Base-by-base conservation (phyloP, 1,140 invertebrate genomes). In the Papilio dardanus region DNA sequence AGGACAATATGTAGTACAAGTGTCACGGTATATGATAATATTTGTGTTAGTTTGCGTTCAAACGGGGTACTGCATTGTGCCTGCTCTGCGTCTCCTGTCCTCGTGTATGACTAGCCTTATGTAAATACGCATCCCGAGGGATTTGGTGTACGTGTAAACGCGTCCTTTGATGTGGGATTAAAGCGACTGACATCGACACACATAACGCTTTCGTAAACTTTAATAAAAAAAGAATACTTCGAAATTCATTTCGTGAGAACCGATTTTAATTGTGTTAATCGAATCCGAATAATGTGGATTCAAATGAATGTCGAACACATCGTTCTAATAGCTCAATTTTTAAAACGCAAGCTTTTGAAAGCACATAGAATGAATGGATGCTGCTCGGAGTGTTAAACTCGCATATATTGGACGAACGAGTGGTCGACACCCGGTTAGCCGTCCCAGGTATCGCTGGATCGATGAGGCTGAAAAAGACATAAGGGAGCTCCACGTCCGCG, bases 141-240 rank as follows among this genome's bases (percentile, higher is more conserved):
- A 54, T 54, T 54, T 54, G 50, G 50, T 54, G 50, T 33, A 65
- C 62, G 62, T 33, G 62, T 33, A 65, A 31, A 30, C 62, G 62
- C 62, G 30, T 67, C 66, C 66, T 67, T 67, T 67, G 66, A 67
- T 37, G 66, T 33, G 31, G 33, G 66, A 67, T 67, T 67, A 67
- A 67, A 67, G 31, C 66, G 24, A 16, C 33, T 67, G 66, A 66
- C 62, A 33, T 66, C 28, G 28, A 16, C 66, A 33, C 16, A 33
- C 66, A 19, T 67, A 67, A 33, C 66, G 31, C 66, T 1, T 66
- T 28, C 28, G 31, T 67, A 37, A 67, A 33, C n/a, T 67, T 67
- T 67, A 31, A 35, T 67, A 37, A 31, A 16, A 30, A 33, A n/a
- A 31, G 6, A 8, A 2, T 31, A n/a, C 8, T 66, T 33, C 31